Conservation (phyloP, 2,797 vertebrate species). For the Stomatorhinus walkeri region DNA sequence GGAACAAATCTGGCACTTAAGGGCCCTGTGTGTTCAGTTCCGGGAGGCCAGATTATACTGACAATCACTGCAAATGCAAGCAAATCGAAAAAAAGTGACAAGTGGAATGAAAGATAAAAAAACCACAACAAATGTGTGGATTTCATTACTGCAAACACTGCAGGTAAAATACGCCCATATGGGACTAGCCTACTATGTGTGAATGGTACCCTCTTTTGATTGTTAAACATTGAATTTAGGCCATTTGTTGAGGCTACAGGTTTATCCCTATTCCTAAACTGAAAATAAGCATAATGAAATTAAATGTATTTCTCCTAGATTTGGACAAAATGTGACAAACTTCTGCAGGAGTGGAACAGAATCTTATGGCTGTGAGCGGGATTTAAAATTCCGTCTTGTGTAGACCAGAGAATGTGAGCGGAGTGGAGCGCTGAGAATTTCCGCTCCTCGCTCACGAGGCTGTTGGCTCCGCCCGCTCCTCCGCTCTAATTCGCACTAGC, state of each 20-base stretch:
- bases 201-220: background rate
- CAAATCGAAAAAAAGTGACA: background rate
- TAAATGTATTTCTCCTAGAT: background rate
- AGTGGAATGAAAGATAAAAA: background rate
- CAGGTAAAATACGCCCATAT: background rate
- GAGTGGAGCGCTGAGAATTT: no score
- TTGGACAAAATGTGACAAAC: background rate
- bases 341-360: background rate
- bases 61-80: background rate
- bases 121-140: background rate
- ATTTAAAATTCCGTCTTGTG: background rate
- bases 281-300: background rate
- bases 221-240: background rate
- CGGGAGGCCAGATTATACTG: background rate
- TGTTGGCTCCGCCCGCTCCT: no score
- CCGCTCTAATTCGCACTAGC: no score
- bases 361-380: background rate
- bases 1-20: background rate
- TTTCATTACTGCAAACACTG: background rate
- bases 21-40: background rate
- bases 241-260: background rate
- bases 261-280: background rate
- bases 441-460: no score
- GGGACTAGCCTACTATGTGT: background rate
- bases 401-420: no score